phyloP scores from a whole-genome alignment of 2,113 vertebrate species.

The Odontesthes bonariensis region DNA sequence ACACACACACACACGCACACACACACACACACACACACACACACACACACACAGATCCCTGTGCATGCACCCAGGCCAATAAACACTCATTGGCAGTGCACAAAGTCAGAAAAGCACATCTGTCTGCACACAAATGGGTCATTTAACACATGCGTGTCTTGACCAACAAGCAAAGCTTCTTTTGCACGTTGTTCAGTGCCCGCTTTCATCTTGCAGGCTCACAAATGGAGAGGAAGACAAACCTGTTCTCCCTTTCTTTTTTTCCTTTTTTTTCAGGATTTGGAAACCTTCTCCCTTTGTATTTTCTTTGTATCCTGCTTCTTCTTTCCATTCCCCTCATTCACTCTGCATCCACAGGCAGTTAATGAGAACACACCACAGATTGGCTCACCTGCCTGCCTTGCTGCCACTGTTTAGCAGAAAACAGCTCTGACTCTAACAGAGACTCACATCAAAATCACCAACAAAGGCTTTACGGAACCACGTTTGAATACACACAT shows the following conservation, averaged over 20 bases:
- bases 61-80: conserved; percentile 5
- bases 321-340: background rate
- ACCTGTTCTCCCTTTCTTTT: conserved; percentile 10
- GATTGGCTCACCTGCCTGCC: conserved; percentile 63
- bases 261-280: conserved; percentile 35
- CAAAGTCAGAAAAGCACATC: conserved; percentile 19
- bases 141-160: conserved; percentile 4
- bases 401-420: conserved; percentile 49
- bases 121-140: background rate
- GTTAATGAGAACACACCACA: conserved; percentile 66
- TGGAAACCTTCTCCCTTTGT: background rate
- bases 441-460: conserved; percentile 49
- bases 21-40: conserved; percentile 13
- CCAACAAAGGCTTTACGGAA: conserved; percentile 18
- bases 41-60: conserved; percentile 11
- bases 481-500: conserved; percentile 7
- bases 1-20: conserved; percentile 23
- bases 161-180: conserved; percentile 17
- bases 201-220: conserved; percentile 13
- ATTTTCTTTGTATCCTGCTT: background rate
- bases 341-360: conserved; percentile 61
- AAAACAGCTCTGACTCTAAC: conserved; percentile 39
- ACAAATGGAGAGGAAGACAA: conserved; percentile 25
- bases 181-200: background rate
- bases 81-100: conserved; percentile 8